These are phyloP conservation scores for Aythya baeri DNA, from an alignment of 2,113 vertebrate genomes.

Conservation along the genomic window DNA sequence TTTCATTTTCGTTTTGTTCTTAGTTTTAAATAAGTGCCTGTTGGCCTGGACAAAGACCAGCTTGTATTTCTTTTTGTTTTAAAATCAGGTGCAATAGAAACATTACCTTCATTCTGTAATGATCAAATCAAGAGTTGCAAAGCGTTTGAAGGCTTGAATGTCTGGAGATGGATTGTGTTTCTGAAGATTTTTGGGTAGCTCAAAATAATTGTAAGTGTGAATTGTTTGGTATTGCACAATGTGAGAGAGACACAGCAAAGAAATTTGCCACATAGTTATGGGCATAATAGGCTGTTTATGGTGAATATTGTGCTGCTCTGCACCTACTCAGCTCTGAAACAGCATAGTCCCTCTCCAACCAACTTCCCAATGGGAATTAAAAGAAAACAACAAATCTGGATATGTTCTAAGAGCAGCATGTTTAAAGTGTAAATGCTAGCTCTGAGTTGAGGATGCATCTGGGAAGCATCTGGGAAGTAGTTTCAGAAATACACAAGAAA, in stretches of 20 bases:
- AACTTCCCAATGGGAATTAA: not conserved
- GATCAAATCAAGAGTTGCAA: not conserved
- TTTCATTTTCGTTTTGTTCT: not conserved
- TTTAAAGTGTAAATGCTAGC: not conserved
- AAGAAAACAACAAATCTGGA: not conserved
- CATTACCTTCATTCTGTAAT: not conserved
- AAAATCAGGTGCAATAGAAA: not conserved
- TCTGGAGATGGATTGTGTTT: not conserved
- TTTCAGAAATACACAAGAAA: not conserved
- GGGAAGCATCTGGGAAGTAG: not conserved
- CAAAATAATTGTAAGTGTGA: not conserved
- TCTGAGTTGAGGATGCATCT: accelerated
- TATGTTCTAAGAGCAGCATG: not conserved
- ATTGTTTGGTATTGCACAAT: not conserved
- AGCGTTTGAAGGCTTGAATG: not conserved
- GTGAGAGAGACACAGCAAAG: not conserved
- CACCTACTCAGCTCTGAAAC: not conserved
- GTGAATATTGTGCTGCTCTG: not conserved
- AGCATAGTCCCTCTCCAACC: not conserved
- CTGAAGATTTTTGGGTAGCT: not conserved
- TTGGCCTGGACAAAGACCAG: not conserved
- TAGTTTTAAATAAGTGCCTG: not conserved
- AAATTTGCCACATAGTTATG: not conserved
- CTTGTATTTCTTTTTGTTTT: not conserved
- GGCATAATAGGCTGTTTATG: not conserved